Conservation (phyloP, 2,113 vertebrate genomes). For the Origma solitaria region DNA sequence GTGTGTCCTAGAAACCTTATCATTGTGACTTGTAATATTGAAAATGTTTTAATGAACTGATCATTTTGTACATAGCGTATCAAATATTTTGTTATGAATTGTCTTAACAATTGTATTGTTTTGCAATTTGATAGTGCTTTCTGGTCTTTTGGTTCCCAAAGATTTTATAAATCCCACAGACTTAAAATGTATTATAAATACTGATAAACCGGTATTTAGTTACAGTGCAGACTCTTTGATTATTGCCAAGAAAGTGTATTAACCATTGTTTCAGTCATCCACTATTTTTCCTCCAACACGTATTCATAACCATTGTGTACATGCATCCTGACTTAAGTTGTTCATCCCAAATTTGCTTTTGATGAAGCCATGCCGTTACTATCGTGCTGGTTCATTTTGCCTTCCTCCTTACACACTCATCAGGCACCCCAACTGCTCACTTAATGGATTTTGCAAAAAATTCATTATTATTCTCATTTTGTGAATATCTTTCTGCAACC, state of each 20-base stretch:
- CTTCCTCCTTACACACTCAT: background rate
- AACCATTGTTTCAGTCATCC: background rate
- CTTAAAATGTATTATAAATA: background rate
- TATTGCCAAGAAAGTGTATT: background rate
- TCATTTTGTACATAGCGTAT: background rate
- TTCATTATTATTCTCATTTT: background rate
- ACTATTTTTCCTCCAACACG: background rate
- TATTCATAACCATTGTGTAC: background rate
- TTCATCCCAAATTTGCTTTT: background rate
- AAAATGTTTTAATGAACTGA: background rate
- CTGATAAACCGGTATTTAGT: background rate
- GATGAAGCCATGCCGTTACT: background rate
- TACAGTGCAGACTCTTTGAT: background rate
- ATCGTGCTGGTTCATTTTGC: background rate
- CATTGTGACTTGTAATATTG: background rate
- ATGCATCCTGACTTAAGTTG: background rate
- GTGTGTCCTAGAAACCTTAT: slow-evolving; percentile 12
- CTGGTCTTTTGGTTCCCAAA: background rate
- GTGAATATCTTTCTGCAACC: background rate
- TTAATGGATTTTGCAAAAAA: background rate
- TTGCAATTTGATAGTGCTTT: background rate
- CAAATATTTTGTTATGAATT: background rate
- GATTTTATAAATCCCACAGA: background rate
- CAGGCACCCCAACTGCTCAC: background rate
- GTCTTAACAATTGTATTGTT: slow-evolving; percentile 11